phyloP scores from a whole-genome alignment of 1,140 invertebrate genomes.

The Drosophila chauvacae region DNA sequence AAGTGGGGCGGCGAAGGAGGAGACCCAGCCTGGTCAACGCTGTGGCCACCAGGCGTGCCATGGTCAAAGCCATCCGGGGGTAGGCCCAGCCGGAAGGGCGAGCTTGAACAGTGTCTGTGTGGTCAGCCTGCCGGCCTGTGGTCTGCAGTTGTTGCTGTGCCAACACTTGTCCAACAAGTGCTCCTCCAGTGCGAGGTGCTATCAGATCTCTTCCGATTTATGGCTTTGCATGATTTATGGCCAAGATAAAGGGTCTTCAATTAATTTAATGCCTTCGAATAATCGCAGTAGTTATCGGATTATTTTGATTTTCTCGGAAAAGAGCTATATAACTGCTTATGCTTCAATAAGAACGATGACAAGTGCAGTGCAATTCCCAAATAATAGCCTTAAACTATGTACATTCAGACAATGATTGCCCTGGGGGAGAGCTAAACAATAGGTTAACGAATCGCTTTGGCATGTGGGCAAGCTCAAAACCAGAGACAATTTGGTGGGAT shows the following conservation, averaged over 20 bases:
- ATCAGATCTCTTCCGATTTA: slow-evolving; percentile 4
- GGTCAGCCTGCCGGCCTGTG: background rate
- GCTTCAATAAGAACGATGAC: background rate
- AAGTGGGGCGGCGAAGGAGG: slow-evolving; percentile 18
- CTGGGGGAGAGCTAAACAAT: slow-evolving; percentile 9
- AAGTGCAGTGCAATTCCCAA: background rate
- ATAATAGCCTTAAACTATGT: background rate
- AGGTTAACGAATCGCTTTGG: background rate
- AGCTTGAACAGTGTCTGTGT: background rate
- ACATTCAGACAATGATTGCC: background rate
- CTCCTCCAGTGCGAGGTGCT: slow-evolving; percentile 1
- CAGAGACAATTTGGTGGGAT: slow-evolving; percentile 36
- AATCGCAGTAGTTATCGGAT: background rate
- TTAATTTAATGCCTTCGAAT: slow-evolving; percentile 5
- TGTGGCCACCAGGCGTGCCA: slow-evolving; percentile 28
- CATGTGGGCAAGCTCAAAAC: background rate
- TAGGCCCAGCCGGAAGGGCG: slow-evolving; percentile 4
- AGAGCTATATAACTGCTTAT: background rate
- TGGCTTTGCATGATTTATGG: background rate
- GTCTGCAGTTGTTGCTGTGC: background rate
- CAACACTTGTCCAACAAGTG: slow-evolving; percentile 32
- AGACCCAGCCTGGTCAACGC: background rate
- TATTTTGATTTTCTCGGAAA: background rate
- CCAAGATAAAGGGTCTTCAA: background rate
- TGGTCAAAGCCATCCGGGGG: slow-evolving; percentile 30